Conservation (phyloP, 2,888 invertebrate genomes). For the Lamellibrachia columna region DNA sequence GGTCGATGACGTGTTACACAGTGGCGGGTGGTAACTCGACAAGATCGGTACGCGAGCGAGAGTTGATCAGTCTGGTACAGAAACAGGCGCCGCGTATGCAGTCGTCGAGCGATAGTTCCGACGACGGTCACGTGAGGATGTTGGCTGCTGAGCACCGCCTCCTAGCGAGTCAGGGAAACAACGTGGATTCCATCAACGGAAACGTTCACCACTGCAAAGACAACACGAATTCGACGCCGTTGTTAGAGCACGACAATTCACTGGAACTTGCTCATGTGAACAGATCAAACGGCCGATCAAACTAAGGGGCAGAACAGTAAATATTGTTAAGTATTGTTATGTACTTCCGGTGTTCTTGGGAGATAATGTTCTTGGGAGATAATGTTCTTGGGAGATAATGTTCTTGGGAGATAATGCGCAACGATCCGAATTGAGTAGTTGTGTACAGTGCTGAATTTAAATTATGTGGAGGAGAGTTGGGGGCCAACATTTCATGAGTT, state of each 20-base stretch:
- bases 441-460: neutral
- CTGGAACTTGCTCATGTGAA: neutral
- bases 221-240: neutral
- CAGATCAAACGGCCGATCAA: neutral
- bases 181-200: neutral
- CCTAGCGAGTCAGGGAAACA: neutral
- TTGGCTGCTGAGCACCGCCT: neutral
- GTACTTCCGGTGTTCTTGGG: neutral
- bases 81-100: neutral
- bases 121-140: neutral
- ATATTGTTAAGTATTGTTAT: neutral
- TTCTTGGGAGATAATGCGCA: neutral
- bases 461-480: neutral
- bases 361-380: no score
- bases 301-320: neutral
- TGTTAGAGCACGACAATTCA: neutral
- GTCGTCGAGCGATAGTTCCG: constrained; percentile 10
- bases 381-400: neutral
- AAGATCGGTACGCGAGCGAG: neutral
- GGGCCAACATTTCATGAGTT: neutral
- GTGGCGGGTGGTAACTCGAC: neutral
- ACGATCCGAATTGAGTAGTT: neutral
- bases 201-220: neutral
- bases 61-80: neutral
- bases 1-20: neutral